Evolutionary conservation across 2,888 invertebrate species (phyloP).

Genomic region (Polietes domitor): DNA sequence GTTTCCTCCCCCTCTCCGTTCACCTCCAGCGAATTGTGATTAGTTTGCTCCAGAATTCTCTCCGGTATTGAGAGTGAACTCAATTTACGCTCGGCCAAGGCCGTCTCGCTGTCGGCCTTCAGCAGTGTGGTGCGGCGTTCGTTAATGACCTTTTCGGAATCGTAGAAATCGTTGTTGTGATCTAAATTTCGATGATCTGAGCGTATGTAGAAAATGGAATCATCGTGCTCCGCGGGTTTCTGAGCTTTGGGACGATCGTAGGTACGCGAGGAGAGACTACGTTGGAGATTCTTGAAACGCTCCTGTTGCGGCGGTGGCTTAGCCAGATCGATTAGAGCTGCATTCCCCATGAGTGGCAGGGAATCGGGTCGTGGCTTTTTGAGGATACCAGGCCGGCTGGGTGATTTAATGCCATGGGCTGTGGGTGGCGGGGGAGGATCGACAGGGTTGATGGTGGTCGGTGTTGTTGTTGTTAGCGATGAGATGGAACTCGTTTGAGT

Average conservation of each 20-base stretch:
- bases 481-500: neutral
- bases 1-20: slow-evolving; percentile 2
- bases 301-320: slow-evolving; percentile 52
- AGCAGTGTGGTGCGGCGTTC: slow-evolving; percentile 79
- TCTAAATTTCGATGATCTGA: slow-evolving; percentile 69
- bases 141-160: slow-evolving; percentile 79
- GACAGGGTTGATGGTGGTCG: slow-evolving; percentile 50
- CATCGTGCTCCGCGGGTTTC: slow-evolving; percentile 76
- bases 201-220: slow-evolving; percentile 77
- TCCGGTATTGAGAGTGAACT: slow-evolving; percentile 69
- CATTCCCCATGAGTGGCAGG: slow-evolving; percentile 71
- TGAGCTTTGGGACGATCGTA: slow-evolving; percentile 79
- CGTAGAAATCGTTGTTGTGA: slow-evolving; percentile 75
- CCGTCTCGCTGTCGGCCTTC: slow-evolving; percentile 78
- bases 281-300: slow-evolving; percentile 65
- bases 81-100: slow-evolving; percentile 74
- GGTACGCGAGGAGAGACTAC: slow-evolving; percentile 79
- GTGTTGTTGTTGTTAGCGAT: slow-evolving; percentile 3
- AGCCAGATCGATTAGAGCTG: slow-evolving; percentile 52
- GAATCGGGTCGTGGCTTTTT: slow-evolving; percentile 78
- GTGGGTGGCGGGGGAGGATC: slow-evolving; percentile 49
- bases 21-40: slow-evolving; percentile 22
- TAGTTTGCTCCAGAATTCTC: slow-evolving; percentile 58
- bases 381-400: slow-evolving; percentile 57
- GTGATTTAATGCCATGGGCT: slow-evolving; percentile 46